Percentiles rank a stretch among this genome's conserved stretches.
Conservation (phyloP, 2,797 vertebrate species). For the Bovichtus variegatus region DNA sequence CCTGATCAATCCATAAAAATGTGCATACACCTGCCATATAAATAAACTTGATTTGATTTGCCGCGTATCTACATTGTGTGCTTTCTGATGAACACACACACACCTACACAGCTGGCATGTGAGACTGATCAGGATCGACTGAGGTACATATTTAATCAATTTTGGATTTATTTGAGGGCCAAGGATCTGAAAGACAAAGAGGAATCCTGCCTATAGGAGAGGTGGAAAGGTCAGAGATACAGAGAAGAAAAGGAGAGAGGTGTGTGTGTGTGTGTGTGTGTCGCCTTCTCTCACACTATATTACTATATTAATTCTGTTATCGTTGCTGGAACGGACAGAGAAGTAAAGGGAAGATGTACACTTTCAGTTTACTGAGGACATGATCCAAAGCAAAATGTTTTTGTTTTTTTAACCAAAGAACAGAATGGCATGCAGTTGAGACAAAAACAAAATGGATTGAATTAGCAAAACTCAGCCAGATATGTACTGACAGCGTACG, state of each 20-base stretch:
- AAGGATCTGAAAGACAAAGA: neutral
- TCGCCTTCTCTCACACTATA: neutral
- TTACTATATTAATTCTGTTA: neutral
- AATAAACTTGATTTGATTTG: too few species aligned
- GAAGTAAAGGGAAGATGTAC: neutral
- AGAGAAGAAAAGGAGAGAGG: slow-evolving; percentile 2
- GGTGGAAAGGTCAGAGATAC: neutral
- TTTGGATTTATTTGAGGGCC: neutral
- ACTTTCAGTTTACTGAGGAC: slow-evolving; percentile 21
- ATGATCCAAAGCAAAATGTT: neutral
- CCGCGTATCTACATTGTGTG: neutral
- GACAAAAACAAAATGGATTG: neutral
- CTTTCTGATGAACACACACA: slow-evolving; percentile 10
- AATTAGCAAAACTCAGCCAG: neutral
- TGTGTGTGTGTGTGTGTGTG: neutral
- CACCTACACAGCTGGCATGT: neutral
- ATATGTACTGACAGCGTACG: neutral
- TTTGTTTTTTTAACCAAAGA: neutral
- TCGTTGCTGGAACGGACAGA: slow-evolving; percentile 5
- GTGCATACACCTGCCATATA: slow-evolving; percentile 23
- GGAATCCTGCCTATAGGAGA: slow-evolving; percentile 9
- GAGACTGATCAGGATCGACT: slow-evolving; percentile 10
- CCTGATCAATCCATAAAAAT: neutral
- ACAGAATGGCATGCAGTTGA: neutral
- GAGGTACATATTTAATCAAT: neutral